phyloP scores from a whole-genome alignment of 2,113 vertebrate species.

The Felis chaus region DNA sequence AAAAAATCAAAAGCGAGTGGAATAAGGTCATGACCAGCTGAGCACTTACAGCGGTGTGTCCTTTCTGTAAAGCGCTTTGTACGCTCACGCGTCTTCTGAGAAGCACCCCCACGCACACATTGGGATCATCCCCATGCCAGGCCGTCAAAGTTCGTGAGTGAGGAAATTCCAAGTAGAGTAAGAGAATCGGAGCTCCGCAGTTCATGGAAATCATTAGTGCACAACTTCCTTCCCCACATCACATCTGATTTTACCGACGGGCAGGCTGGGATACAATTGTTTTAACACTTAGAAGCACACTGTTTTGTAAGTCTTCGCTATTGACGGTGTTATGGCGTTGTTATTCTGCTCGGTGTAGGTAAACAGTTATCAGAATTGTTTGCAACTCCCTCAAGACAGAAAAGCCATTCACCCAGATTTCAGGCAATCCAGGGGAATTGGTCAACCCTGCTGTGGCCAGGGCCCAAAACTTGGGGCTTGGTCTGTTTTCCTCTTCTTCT shows the following conservation, averaged over 20 bases:
- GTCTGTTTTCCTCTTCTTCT: neutral
- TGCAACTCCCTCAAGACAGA: neutral
- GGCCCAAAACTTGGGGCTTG: neutral
- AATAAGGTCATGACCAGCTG: neutral
- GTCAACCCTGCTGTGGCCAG: neutral
- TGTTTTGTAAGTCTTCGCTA: neutral
- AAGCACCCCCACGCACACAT: neutral
- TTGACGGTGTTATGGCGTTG: neutral
- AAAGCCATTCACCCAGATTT: constrained; percentile 9
- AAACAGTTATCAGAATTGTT: neutral
- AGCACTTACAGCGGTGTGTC: neutral
- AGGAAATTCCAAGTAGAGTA: neutral
- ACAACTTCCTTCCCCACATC: neutral
- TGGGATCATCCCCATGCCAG: neutral
- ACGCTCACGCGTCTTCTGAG: neutral
- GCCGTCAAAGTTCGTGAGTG: neutral
- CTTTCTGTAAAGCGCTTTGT: neutral
- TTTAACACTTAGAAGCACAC: neutral
- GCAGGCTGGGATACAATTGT: neutral
- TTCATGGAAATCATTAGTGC: neutral
- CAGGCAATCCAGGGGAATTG: neutral
- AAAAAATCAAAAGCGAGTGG: neutral
- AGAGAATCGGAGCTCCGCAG: neutral
- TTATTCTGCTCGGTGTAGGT: neutral
- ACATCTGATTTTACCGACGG: neutral